Evolutionary conservation across 2,797 vertebrate species (phyloP), one percentile per base, ranked within the genome.

Genomic region (Poeciliopsis infans): DNA sequence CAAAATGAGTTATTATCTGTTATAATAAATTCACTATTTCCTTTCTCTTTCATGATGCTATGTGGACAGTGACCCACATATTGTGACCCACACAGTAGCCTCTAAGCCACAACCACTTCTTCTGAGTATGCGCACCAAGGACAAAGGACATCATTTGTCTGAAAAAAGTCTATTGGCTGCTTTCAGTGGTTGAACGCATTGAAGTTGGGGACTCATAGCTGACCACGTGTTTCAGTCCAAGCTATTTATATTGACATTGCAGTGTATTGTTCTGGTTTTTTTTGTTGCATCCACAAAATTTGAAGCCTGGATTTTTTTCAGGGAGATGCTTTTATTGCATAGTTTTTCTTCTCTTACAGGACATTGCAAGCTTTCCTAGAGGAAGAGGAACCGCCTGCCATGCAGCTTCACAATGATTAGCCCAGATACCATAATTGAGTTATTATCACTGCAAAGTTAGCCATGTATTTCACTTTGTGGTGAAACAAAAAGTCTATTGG

Each of bases 401-500:
- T 66, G 16, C 33, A 39, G 61, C 16, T 39, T 66, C 20, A 66
- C 61, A 66, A 20, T 66, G 33, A 66, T 23, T 20, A 39, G 61
- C 61, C 18, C 33, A 66, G 61, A 66, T 39, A 39, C 18, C 16
- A 18, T 64, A 39, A 39, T 39, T 66, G 3, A 39, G 49, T 16
- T 47, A 46, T 46, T 46, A 15, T 47, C 16, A 47, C 46, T 47
- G 46, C 46, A 47, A 47, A 16, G 46, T 16, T 47, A 47, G 4
- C 46, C 15, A 16, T 47, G 4, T 16, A 47, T 16, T 47, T 47
- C 15, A 47, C 46, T 16, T 47, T 59, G 74, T 28, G 77, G 33
- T 4, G 16, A 31, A 72, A 83, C 70, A 82, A 68, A 78, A 43
- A 70, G 46, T 47, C 46, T 46, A 16, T 47, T 47, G 46, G 46